Evolutionary conservation across 2,888 invertebrate species (phyloP), one percentile per base, ranked within the genome.

Genomic region (Pandemis corylana): DNA sequence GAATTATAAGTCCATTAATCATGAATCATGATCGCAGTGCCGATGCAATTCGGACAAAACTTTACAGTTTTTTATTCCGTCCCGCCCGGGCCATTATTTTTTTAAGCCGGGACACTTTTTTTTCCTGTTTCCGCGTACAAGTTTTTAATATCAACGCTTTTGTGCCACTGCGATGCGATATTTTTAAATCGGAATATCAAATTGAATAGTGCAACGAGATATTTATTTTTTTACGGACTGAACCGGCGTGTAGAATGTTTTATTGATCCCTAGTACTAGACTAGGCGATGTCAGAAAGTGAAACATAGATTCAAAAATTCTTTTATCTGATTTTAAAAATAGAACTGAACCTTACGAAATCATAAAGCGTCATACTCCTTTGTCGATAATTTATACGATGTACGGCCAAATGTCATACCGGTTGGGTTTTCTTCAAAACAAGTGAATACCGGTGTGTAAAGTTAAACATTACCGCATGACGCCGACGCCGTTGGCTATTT

Each of bases 1-100:
- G 87, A 88, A 89, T 91, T 89, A 88, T 90, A 89, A 87, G 87
- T 83, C 82, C 84, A 87, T 91, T 88, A 89, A 89, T 91, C 89
- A 91, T 88, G 85, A 89, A 89, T 91, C 89, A 91, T 88, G 85
- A 85, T 82, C 82, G 82, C 78, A 77, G 80, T 84, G 83, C 83
- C 83, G 81, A 82, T 80, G 80, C 80, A 84, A 83, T 84, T 82
- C 80, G 79, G 80, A 81, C 83, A 79, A 36, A 80, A 80, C 79
- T 82, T 82, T 83, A 83, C 75, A 75, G 62, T 56, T 67, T 65
- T 85, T 84, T 82, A 82, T 82, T 73, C 72, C 49, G 42, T 66
- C 71, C 9, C 74, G 68, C 49, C 13, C 65, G 15, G 66, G 63
- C 49, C 66, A 62, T 76, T 67, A 67, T 76, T 71, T 68, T 68